phyloP scores from a whole-genome alignment of 2,797 vertebrate genomes.

The Anas bahamensis region DNA sequence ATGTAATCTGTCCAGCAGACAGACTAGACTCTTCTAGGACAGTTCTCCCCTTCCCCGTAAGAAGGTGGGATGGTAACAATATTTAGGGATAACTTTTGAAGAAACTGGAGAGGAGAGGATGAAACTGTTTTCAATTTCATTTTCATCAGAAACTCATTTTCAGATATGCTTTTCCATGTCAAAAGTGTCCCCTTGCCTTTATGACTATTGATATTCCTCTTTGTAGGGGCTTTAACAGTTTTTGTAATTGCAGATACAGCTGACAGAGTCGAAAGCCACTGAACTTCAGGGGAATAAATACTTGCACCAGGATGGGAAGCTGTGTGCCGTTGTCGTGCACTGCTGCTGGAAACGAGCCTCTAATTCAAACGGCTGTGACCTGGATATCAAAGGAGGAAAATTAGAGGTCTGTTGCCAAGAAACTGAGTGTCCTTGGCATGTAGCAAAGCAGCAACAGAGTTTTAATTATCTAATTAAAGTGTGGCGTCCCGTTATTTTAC shows the following conservation, averaged over 20 bases:
- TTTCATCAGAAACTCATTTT: too few species aligned
- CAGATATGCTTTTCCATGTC: not conserved
- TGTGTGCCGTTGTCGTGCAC: not conserved
- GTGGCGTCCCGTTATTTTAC: not conserved
- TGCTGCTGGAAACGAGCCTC: conserved; percentile 30
- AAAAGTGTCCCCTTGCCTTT: not conserved
- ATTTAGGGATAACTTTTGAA: not conserved
- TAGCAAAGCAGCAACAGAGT: conserved; percentile 30
- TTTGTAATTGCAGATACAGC: not conserved
- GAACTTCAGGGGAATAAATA: not conserved
- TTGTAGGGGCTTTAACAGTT: not conserved
- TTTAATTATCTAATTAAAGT: conserved; percentile 60
- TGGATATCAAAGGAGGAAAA: conserved; percentile 61
- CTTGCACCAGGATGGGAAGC: not conserved
- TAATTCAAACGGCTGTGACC: conserved; percentile 43
- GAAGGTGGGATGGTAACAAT: not conserved
- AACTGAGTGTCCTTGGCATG: conserved; percentile 64
- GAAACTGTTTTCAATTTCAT: not conserved
- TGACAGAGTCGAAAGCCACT: not conserved
- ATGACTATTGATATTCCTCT: not conserved
- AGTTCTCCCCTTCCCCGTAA: not conserved
- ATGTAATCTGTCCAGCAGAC: not conserved
- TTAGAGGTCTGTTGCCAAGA: conserved; percentile 50
- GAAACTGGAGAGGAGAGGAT: not conserved
- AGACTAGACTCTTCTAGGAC: not conserved